These are phyloP conservation scores for Temnothorax longispinosus DNA, from an alignment of 1,140 invertebrate species.

Conservation along the genomic window DNA sequence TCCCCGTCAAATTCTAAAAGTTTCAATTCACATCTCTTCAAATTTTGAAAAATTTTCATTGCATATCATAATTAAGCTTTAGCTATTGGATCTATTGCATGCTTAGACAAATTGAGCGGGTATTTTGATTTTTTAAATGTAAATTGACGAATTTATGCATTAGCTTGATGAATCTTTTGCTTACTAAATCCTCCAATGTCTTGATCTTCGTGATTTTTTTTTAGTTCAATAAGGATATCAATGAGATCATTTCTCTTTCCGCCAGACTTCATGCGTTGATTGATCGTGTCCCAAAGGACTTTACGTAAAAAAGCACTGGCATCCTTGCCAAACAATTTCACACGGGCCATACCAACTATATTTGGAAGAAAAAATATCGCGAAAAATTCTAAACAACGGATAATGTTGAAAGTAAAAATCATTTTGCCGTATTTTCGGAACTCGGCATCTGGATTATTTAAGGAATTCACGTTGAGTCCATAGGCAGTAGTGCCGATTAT, in stretches of 20 bases:
- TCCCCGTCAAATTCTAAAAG: slow-evolving; percentile 86
- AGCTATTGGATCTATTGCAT: not conserved
- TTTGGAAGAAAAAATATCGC: slow-evolving; percentile 80
- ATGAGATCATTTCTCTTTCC: slow-evolving; percentile 83
- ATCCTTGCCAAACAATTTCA: slow-evolving; percentile 72
- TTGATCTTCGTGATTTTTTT: slow-evolving; percentile 1
- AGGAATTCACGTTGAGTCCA: slow-evolving; percentile 86
- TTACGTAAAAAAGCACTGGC: slow-evolving; percentile 76
- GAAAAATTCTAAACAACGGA: slow-evolving; percentile 75
- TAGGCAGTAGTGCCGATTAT: slow-evolving; percentile 87
- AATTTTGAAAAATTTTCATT: not conserved
- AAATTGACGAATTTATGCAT: not conserved
- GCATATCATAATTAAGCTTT: not conserved
- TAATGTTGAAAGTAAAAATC: slow-evolving; percentile 74
- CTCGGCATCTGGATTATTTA: slow-evolving; percentile 83
- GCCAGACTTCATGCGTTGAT: slow-evolving; percentile 73
- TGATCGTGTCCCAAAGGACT: slow-evolving; percentile 79
- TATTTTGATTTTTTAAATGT: not conserved
- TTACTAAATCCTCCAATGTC: slow-evolving; percentile 61
- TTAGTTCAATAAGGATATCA: slow-evolving; percentile 83
- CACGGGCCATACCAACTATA: slow-evolving; percentile 67
- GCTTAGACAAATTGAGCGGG: not conserved
- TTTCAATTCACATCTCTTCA: not conserved
- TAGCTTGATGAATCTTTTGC: not conserved
- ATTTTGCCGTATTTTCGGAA: slow-evolving; percentile 75